phyloP scores from a whole-genome alignment of 2,888 invertebrate species.

The Polydrusus tereticollis region DNA sequence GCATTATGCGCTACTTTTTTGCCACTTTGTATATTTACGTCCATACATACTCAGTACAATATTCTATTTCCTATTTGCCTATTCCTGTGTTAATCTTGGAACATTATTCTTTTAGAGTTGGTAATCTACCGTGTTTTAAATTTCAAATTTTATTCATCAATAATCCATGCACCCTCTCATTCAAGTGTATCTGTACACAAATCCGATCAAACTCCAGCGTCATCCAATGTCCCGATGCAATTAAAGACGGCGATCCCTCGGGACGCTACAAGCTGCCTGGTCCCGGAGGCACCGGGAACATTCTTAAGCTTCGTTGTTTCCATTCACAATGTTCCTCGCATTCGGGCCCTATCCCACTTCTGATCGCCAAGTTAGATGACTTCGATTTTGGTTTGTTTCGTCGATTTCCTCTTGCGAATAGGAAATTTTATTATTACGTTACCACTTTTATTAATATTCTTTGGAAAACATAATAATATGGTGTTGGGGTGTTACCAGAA shows the following conservation, averaged over 20 bases:
- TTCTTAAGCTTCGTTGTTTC: constrained; percentile 44
- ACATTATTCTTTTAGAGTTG: not conserved
- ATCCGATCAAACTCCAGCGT: constrained; percentile 47
- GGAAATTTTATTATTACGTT: not conserved
- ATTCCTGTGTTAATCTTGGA: no score
- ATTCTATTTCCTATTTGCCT: no score
- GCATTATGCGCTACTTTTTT: no score
- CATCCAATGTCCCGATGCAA: constrained; percentile 52
- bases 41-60: no score
- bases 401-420: not conserved
- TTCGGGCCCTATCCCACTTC: constrained; percentile 39
- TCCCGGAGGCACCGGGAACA: constrained; percentile 40
- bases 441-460: not conserved
- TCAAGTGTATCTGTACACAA: constrained; percentile 31
- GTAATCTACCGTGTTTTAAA: not conserved
- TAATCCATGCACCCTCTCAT: constrained; percentile 14
- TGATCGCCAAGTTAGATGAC: constrained; percentile 41
- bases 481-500: not conserved
- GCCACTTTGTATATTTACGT: no score
- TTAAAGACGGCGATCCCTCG: constrained; percentile 53
- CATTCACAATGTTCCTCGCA: constrained; percentile 31
- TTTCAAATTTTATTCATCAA: constrained; percentile 3
- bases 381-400: constrained; percentile 23
- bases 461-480: not conserved
- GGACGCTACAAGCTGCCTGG: constrained; percentile 40